A percentile compares a stretch with the other conserved stretches of the same genome.
phyloP scores from a whole-genome alignment of 2,888 invertebrate species.

The Scaptomyza caliginosa region DNA sequence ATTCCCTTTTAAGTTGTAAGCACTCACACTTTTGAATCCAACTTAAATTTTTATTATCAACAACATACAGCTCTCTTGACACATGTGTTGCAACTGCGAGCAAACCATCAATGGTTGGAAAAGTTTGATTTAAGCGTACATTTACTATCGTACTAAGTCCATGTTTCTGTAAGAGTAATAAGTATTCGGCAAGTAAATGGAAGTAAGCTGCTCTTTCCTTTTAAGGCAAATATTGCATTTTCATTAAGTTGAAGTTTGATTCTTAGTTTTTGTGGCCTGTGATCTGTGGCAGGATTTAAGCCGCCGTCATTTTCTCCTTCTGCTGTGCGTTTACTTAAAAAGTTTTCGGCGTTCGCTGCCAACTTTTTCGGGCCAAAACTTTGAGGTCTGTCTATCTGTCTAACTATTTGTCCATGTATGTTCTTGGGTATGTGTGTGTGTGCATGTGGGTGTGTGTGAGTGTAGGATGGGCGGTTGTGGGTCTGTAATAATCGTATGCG shows the following conservation, averaged over 20 bases:
- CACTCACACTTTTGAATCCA: neutral
- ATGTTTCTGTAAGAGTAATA: constrained; percentile 2
- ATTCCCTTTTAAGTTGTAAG: neutral
- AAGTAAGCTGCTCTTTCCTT: constrained; percentile 19
- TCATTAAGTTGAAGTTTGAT: constrained; percentile 64
- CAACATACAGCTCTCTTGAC: too few species aligned
- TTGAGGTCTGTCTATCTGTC: constrained; percentile 47
- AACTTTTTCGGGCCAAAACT: constrained; percentile 50
- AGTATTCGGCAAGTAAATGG: constrained; percentile 10
- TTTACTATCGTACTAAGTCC: neutral
- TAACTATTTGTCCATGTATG: constrained; percentile 28
- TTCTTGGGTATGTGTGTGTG: constrained; percentile 2
- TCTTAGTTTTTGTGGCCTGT: constrained; percentile 48
- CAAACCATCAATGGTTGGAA: neutral
- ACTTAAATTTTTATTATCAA: neutral
- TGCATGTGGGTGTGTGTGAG: neutral
- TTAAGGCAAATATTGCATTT: constrained; percentile 57
- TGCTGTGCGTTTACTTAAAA: constrained; percentile 47
- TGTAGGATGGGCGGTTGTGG: neutral
- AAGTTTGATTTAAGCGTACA: neutral
- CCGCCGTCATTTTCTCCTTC: constrained; percentile 12
- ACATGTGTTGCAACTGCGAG: neutral
- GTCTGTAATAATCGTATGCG: constrained; percentile 48
- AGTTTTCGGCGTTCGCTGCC: constrained; percentile 44
- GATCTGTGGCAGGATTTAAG: constrained; percentile 42